A percentile compares a stretch with the other conserved stretches of the same genome.
These are phyloP conservation scores for Timema cristinae DNA, from an alignment of 2,888 invertebrate species.

Conservation along the genomic window DNA sequence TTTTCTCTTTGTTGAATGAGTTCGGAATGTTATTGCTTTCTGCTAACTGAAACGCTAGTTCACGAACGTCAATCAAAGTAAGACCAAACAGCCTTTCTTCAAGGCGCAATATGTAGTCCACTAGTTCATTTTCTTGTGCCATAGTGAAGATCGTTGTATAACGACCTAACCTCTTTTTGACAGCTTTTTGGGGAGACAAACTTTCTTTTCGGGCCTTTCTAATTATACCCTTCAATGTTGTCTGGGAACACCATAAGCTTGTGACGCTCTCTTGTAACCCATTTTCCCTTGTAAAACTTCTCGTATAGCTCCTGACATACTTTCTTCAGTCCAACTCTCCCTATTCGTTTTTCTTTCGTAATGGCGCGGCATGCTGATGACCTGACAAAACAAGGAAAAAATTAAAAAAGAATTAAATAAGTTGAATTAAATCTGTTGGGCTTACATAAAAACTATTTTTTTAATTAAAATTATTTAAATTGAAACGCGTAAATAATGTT, in stretches of 20 bases:
- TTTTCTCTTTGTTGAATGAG: conserved; percentile 5
- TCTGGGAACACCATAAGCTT: conserved; percentile 10
- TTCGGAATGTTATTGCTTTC: conserved; percentile 5
- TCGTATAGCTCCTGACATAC: conserved; percentile 12
- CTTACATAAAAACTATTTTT: too few relatives aligned
- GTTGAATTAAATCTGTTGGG: too few relatives aligned
- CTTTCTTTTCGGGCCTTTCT: conserved; percentile 7
- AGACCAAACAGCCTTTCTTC: conserved; percentile 10
- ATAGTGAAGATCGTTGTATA: conserved; percentile 6
- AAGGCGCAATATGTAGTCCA: background rate
- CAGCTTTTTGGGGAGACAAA: conserved; percentile 5
- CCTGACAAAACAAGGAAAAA: conserved; percentile 3
- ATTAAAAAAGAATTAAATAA: background rate
- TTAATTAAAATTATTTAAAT: too few relatives aligned
- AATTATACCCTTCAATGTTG: background rate
- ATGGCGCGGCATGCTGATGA: conserved; percentile 1
- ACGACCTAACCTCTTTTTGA: conserved; percentile 1
- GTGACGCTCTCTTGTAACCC: conserved; percentile 11
- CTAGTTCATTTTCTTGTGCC: conserved; percentile 10
- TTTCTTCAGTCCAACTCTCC: conserved; percentile 10
- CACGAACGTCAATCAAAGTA: conserved; percentile 11
- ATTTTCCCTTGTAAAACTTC: conserved; percentile 4
- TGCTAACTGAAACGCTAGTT: conserved; percentile 12
- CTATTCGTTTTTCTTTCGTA: conserved; percentile 2
- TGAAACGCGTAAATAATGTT: too few relatives aligned